Evolutionary conservation across 2,797 vertebrate species (phyloP).

Genomic region (Gadopsis bispinosus): DNA sequence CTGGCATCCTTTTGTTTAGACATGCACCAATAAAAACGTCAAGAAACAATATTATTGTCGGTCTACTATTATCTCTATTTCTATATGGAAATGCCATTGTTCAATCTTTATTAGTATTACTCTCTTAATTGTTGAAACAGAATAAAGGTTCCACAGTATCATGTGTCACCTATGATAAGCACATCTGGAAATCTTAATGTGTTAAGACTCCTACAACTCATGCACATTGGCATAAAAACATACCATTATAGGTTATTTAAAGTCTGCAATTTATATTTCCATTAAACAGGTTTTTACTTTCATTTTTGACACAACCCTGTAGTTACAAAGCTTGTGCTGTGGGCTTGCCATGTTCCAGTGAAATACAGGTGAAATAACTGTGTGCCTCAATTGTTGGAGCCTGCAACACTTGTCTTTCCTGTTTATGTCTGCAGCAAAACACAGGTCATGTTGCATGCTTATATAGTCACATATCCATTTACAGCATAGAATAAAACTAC

Average conservation of each 20-base stretch:
- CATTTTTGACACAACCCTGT: background rate
- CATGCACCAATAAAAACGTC: background rate
- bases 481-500: conserved; percentile 8
- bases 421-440: conserved; percentile 4
- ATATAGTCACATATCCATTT: conserved; percentile 9
- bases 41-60: background rate
- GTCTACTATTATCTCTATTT: background rate
- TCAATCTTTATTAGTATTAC: background rate
- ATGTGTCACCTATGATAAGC: background rate
- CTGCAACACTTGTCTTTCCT: conserved; percentile 24
- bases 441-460: background rate
- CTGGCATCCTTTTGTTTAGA: background rate
- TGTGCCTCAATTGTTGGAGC: background rate
- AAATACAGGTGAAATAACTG: background rate
- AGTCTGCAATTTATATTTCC: background rate
- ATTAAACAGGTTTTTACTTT: background rate
- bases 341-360: background rate
- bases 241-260: background rate
- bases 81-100: background rate
- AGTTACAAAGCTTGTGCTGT: background rate
- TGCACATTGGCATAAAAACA: background rate
- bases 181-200: background rate
- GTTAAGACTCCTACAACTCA: background rate
- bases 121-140: background rate
- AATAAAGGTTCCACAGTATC: background rate